Base-by-base conservation (phyloP, 2,888 invertebrate genomes). In the Drosophila kanekoi region DNA sequence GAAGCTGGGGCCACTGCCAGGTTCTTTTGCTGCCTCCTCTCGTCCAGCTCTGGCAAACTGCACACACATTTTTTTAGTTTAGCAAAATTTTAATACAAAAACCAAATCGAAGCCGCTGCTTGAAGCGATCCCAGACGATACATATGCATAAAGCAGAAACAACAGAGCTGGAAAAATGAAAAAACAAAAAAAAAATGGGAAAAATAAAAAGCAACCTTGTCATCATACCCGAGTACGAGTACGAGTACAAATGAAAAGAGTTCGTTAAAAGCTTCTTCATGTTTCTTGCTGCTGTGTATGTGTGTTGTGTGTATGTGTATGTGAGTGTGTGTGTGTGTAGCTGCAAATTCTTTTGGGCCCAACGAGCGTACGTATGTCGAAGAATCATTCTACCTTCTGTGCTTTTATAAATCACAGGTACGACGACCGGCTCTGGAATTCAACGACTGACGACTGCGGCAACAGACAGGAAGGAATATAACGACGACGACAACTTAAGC, bases 201-300 rank as follows among this genome's bases (percentile, higher is more conserved):
- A 16, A 47, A 66, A 53, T 62, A 74, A 84, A 64, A 82, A 63
- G 23, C 59, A 72, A 77, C 72, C 87, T 82, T 87, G 87, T 83
- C 87, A 87, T 83, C 85, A 75, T 79, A 77, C 67, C 65, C 73
- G 72, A 76, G 80, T 77, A 68, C 77, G 79, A 74, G 74, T 77
- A 58, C 72, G 84, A 82, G 81, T 84, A 82, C 87, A 83, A 83
- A 83, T 83, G 83, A 83, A 86, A 86, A 88, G 87, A 88, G 89
- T 88, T 88, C 86, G 86, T 88, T 86, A 86, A 86, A 86, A 86
- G 86, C 86, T 87, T 88, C 86, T 86, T 89, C 89, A 81, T 86
- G 86, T 86, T 89, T 81, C 82, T 81, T 72, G 49, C 45, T 47
- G 44, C 32, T 52, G 51, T 45, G 18, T 37, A 51, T 62, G 51